Evolutionary conservation across 2,797 vertebrate species (phyloP), one percentile per base, ranked within the genome.

Genomic region (Enteromius unitaeniatus): DNA sequence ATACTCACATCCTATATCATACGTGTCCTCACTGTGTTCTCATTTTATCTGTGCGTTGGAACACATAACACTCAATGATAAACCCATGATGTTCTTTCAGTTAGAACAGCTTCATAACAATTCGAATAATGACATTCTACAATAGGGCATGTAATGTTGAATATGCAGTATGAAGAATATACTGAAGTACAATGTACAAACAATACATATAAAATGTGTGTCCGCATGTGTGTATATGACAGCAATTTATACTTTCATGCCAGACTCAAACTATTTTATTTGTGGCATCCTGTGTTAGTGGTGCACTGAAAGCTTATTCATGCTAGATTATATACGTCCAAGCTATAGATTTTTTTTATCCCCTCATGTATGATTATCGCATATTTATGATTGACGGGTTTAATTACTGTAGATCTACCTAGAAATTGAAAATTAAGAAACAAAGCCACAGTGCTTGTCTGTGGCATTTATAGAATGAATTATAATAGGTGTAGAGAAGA

Each of bases 401-500:
- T 21, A 68, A 79, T 79, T 53, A 42, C 40, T 2, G 40, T 42
- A 69, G 21, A 47, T 42, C 17, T 15, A 49, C 17, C 23, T 55
- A 21, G 34, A 67, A 67, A 53, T 9, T n/a, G 28, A 82, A 67
- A 75, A 67, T 67, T 19, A 37, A 42, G 42, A n/a, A 75, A 75
- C 5, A 45, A 62, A 60, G 40, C 19, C 28, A 49, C 2, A 74
- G 55, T 17, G 23, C 6, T 70, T 58, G n/a, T 65, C 31, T 77
- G 28, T 67, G 62, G 45, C 47, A 19, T 53, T 58, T 83, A 82
- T 81, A 75, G 37, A 40, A 74, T 60, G 47, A 87, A 76, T 78
- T 73, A 85, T 74, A 82, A 78, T 53, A 87, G 70, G 85, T 88
- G 37, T 40, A 79, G 60, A 31, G 40, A 67, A 60, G 40, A 65